These are phyloP conservation scores for Oscheius sp. DNA, from an alignment of 2,888 invertebrate genomes.

Conservation along the genomic window DNA sequence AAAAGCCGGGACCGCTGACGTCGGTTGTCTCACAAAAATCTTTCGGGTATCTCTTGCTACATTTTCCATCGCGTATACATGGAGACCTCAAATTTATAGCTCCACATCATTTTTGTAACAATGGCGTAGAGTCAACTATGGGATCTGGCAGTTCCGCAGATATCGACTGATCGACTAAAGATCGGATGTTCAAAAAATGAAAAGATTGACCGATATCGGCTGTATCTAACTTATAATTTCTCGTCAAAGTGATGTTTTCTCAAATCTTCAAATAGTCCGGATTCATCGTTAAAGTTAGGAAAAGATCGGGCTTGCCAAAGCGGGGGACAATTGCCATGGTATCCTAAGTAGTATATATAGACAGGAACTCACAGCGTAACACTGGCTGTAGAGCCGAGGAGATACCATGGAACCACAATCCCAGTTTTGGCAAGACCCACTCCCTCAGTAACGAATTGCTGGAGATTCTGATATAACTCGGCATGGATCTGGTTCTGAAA, in stretches of 20 bases:
- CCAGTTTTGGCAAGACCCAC: not conserved
- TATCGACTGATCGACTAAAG: not conserved
- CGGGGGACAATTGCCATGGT: conserved; percentile 58
- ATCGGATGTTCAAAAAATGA: not conserved
- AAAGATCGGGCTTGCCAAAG: conserved; percentile 59
- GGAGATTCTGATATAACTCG: not conserved
- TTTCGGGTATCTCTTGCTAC: conserved; percentile 71
- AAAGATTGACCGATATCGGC: not conserved
- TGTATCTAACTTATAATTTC: conserved; percentile 51
- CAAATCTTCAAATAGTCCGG: conserved; percentile 65
- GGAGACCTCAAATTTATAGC: conserved; percentile 43
- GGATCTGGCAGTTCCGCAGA: conserved; percentile 53
- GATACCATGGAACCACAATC: not conserved
- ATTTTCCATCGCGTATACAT: conserved; percentile 70
- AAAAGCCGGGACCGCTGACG: too few species aligned
- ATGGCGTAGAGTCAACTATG: conserved; percentile 51
- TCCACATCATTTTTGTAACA: not conserved
- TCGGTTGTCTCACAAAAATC: conserved; percentile 46
- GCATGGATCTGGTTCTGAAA: not conserved
- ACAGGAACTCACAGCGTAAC: not conserved
- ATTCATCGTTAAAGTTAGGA: conserved; percentile 69
- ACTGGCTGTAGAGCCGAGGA: not conserved
- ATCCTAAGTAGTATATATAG: not conserved
- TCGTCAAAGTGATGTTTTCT: conserved; percentile 41
- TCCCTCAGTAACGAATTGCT: not conserved